Evolutionary conservation across 2,797 vertebrate genomes (phyloP), one percentile per base, ranked within the genome.

Genomic region (Acipenser oxyrinchus): DNA sequence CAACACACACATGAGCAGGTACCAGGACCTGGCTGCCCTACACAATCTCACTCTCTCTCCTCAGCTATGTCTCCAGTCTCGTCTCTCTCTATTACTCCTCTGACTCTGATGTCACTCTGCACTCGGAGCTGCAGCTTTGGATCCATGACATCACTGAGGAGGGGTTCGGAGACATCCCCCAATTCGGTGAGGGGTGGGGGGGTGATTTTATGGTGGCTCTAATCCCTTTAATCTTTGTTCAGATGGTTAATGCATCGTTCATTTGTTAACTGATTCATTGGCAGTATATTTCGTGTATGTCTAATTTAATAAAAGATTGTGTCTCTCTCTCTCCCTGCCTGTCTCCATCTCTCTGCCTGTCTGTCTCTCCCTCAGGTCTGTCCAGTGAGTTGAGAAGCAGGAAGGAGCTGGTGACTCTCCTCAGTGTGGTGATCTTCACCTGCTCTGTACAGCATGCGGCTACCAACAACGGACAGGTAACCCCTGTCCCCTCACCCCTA

Each of bases 391-490:
- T 89, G 23, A 71, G 67, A 59, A 80, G 5, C 67, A 83, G 65
- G 74, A 76, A 83, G 66, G 83, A 88, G 13, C 71, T 89, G 12
- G 73, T 69, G 69, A 89, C 82, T 37, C 70, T 90, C 51, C 69
- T 90, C 67, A 65, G 79, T 10, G 82, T 88, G 50, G 63, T 68
- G 51, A 85, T 90, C 68, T 87, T 90, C 66, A 83, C 51, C n/a
- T 75, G 77, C 66, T 82, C 85, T 12, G 79, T 69, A 2, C 89
- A 90, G 68, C 89, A 89, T 15, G 87, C 89, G n/a, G 87, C 89
- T 1, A 87, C 86, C 0, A 90, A 90, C 73, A 90, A 90, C 0
- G 89, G 89, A 66, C 89, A 90, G 85, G 89, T 90, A 69, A n/a
- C 18, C 18, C 49, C 12, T 11, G 11, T 8, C 4, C 10, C 4